Evolutionary conservation across 2,888 invertebrate species (phyloP), one percentile per base, ranked within the genome.

Genomic region (Malthinus flaveolus): DNA sequence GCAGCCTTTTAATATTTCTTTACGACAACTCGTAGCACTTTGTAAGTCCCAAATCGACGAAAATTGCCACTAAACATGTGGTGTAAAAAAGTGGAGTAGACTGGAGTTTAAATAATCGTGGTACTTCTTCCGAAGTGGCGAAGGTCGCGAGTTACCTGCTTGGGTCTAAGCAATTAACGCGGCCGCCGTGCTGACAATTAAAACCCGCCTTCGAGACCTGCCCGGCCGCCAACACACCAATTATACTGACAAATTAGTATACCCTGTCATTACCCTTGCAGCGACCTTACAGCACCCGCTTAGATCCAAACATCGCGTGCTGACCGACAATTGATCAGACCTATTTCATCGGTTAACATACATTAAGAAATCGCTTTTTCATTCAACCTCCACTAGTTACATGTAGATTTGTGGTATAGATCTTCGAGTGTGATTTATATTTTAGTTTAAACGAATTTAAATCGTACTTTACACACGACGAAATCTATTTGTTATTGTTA

Each of bases 191-290:
- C 72, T 72, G 73, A 73, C 74, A 76, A 76, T 76, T 76, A 76
- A 75, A 76, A 75, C 71, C 73, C 71, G 73, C 72, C 73, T 69
- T 71, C 67, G 68, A 70, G 71, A 71, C 69, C 68, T 67, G 65
- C 62, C 66, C 61, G 64, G 67, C 71, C 73, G 73, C 73, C 73
- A 72, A 75, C 75, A 72, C 72, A 71, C 74, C 73, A 75, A 75
- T 75, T 75, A 75, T 72, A 66, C 75, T 75, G 75, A 76, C 75
- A 76, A 75, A 76, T 75, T 76, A 75, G 75, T 75, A 70, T 70
- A 73, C 71, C 74, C 75, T 73, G 73, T 73, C 71, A 73, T 73
- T 74, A 73, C 70, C 61, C 61, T 61, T 61, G 55, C 58, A 61
- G 61, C 61, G 61, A 61, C 61, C 61, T 61, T 61, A 61, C 51